Evolutionary conservation across 2,797 vertebrate species (phyloP).

Genomic region (Platyrinchus mystaceus): DNA sequence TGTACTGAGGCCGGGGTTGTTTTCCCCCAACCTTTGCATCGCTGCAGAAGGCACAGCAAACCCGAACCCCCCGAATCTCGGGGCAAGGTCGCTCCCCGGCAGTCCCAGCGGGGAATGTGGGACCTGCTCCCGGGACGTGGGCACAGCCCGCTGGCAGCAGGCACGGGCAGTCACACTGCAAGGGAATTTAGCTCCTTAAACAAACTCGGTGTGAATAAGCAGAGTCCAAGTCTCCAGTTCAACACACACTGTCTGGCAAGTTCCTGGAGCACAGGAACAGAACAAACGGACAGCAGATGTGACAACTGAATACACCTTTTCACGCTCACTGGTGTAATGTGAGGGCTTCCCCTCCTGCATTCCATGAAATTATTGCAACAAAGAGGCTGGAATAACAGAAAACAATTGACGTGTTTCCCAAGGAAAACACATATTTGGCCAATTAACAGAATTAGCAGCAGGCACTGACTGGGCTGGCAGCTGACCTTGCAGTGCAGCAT

Average conservation of each 20-base stretch:
- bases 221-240: neutral
- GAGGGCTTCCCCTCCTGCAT: neutral
- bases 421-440: neutral
- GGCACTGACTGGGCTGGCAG: neutral
- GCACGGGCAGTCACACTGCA: no score
- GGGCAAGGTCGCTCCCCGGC: neutral
- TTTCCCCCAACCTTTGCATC: neutral
- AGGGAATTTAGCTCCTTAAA: neutral
- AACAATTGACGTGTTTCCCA: neutral
- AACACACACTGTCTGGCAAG: neutral
- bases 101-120: neutral
- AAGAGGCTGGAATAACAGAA: neutral
- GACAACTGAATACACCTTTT: neutral
- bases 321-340: neutral
- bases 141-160: no score
- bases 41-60: neutral
- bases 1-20: no score
- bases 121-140: neutral
- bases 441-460: neutral
- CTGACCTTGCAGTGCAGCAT: neutral
- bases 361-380: neutral
- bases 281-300: fast-evolving
- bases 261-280: neutral
- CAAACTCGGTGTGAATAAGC: neutral
- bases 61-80: neutral